Evolutionary conservation across 1,140 invertebrate genomes (phyloP).

Genomic region (Drosophila mauritiana): DNA sequence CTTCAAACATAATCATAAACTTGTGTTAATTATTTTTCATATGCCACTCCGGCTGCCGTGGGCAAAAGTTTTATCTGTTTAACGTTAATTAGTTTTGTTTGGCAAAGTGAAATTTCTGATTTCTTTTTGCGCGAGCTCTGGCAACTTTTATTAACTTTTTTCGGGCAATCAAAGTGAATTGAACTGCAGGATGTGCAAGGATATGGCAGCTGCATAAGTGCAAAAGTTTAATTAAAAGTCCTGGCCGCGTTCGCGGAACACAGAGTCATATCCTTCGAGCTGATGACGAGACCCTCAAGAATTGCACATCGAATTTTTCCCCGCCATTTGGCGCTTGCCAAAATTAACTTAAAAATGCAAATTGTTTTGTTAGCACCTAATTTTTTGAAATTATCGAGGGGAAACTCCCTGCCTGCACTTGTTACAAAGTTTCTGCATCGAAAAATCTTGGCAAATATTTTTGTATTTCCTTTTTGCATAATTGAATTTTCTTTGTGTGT

Average conservation of each 20-base stretch:
- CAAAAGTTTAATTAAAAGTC: slow-evolving; percentile 80
- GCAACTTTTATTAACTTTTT: slow-evolving; percentile 76
- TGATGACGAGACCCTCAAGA: slow-evolving; percentile 68
- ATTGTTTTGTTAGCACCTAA: slow-evolving; percentile 85
- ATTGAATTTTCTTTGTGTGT: slow-evolving; percentile 74
- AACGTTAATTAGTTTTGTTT: slow-evolving; percentile 84
- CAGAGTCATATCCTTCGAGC: slow-evolving; percentile 50
- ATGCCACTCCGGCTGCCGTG: slow-evolving; percentile 40
- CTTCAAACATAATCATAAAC: slow-evolving; percentile 77
- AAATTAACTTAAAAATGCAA: slow-evolving; percentile 84
- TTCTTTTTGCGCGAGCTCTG: slow-evolving; percentile 59
- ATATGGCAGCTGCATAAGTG: slow-evolving; percentile 75
- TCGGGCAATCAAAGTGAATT: slow-evolving; percentile 78
- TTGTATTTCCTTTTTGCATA: slow-evolving; percentile 68
- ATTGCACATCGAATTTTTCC: slow-evolving; percentile 56
- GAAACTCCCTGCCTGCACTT: background rate
- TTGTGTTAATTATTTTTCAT: slow-evolving; percentile 83
- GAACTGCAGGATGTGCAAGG: slow-evolving; percentile 67
- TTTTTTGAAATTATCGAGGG: slow-evolving; percentile 73
- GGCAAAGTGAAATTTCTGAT: slow-evolving; percentile 76
- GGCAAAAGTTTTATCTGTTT: slow-evolving; percentile 76
- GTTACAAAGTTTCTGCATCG: slow-evolving; percentile 42
- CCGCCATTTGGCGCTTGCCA: slow-evolving; percentile 29
- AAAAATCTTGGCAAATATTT: slow-evolving; percentile 50
- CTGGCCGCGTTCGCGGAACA: slow-evolving; percentile 14